Conservation (phyloP, 2,797 vertebrate species). For the Lophius americanus region DNA sequence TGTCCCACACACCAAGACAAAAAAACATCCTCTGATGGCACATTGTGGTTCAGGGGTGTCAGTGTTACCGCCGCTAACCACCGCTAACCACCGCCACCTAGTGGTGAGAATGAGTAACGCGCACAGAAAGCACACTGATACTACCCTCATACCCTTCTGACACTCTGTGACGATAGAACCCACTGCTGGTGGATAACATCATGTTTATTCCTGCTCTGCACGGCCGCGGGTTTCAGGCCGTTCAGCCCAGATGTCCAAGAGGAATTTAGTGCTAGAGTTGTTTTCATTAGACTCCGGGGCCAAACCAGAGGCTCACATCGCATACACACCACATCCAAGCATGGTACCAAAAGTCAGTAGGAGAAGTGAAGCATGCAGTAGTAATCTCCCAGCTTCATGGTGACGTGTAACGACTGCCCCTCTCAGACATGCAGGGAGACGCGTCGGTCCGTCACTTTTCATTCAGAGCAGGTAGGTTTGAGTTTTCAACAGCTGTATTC, state of each 20-base stretch:
- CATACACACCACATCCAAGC: constrained; percentile 22
- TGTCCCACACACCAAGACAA: constrained; percentile 43
- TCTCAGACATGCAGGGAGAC: constrained; percentile 39
- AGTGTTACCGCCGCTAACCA: constrained; percentile 10
- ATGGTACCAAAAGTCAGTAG: constrained; percentile 19
- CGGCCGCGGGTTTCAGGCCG: constrained; percentile 37
- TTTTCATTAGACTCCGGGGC: constrained; percentile 28
- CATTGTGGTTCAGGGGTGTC: constrained; percentile 15
- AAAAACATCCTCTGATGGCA: constrained; percentile 39
- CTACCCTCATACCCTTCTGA: constrained; percentile 71
- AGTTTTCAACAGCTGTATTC: background rate
- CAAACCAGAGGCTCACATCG: constrained; percentile 34
- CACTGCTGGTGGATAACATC: constrained; percentile 47
- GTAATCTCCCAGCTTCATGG: constrained; percentile 25
- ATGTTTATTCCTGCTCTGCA: constrained; percentile 40
- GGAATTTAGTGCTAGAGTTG: constrained; percentile 48
- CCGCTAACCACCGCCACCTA: constrained; percentile 53
- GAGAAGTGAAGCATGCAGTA: constrained; percentile 21
- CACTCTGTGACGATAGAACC: constrained; percentile 52
- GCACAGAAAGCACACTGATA: constrained; percentile 64
- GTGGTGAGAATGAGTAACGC: constrained; percentile 57
- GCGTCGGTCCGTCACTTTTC: background rate
- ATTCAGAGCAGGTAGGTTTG: background rate
- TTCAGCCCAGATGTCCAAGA: constrained; percentile 26
- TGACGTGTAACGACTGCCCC: constrained; percentile 30